Percentiles rank a stretch among this genome's conserved stretches.
These are phyloP conservation scores for Ericerus pela DNA, from an alignment of 1,140 invertebrate genomes.

Conservation along the genomic window DNA sequence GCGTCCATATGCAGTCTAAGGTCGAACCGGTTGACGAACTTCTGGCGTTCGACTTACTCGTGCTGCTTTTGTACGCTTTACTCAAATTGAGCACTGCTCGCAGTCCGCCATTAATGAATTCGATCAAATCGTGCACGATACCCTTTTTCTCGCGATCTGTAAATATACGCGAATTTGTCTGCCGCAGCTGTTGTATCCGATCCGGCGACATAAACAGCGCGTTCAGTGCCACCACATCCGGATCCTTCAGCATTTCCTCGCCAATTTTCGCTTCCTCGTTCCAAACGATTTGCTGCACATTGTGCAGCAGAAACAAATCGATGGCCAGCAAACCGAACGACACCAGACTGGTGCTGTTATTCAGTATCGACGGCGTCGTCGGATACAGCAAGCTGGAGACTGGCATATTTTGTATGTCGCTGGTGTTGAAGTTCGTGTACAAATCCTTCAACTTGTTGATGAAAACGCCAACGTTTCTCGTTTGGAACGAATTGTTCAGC, in stretches of 20 bases:
- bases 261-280: conserved; percentile 34
- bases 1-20: conserved; percentile 43
- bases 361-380: conserved; percentile 12
- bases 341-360: conserved; percentile 31
- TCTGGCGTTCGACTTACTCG: conserved; percentile 15
- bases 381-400: conserved; percentile 30
- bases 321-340: conserved; percentile 41
- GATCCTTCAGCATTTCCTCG: conserved; percentile 35
- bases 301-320: conserved; percentile 41
- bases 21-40: conserved; percentile 21
- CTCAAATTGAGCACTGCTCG: conserved; percentile 40
- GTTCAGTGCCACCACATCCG: conserved; percentile 39
- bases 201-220: conserved; percentile 37
- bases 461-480: conserved; percentile 33
- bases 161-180: conserved; percentile 18
- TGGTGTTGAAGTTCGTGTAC: conserved; percentile 30
- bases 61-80: conserved; percentile 35
- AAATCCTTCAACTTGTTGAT: conserved; percentile 35
- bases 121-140: conserved; percentile 34
- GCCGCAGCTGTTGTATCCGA: conserved; percentile 29
- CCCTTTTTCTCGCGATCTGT: conserved; percentile 21
- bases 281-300: conserved; percentile 40
- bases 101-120: conserved; percentile 38
- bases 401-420: conserved; percentile 21
- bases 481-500: conserved; percentile 34